Conservation (phyloP, 2,113 vertebrate species). For the Trochalopteron elliotii region DNA sequence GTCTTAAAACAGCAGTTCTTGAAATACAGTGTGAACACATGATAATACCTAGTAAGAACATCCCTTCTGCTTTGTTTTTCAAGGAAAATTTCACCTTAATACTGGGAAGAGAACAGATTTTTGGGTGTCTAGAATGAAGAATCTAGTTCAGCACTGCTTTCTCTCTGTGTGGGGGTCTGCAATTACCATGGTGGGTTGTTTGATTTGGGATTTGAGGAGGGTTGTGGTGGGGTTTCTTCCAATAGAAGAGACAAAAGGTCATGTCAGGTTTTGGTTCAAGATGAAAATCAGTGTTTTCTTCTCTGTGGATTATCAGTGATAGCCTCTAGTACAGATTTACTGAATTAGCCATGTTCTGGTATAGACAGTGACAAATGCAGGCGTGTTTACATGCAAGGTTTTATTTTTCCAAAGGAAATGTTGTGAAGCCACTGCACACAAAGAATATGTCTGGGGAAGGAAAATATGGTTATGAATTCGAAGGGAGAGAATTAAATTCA, state of each 20-base stretch:
- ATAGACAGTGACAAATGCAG: conserved; percentile 5
- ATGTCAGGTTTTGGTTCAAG: background rate
- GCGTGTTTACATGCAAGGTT: background rate
- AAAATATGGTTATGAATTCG: background rate
- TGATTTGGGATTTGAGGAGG: background rate
- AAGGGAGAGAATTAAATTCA: background rate
- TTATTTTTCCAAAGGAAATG: background rate
- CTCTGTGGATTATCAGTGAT: background rate
- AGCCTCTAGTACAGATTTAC: background rate
- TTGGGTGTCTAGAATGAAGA: background rate
- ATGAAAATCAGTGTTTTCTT: background rate
- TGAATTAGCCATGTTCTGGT: background rate
- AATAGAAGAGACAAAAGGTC: background rate
- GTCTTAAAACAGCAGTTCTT: background rate
- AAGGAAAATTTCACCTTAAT: background rate
- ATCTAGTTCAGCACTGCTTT: background rate
- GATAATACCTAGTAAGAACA: background rate
- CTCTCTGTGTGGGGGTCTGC: background rate
- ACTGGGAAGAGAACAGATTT: background rate
- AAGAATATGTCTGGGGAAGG: background rate
- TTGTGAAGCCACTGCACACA: background rate
- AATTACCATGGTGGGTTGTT: background rate
- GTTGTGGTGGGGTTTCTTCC: background rate
- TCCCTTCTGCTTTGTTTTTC: background rate
- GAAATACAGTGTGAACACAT: fast-evolving